A percentile compares a stretch with the other conserved stretches of the same genome.
phyloP scores from a whole-genome alignment of 2,888 invertebrate genomes.

The Brachyptera putata region DNA sequence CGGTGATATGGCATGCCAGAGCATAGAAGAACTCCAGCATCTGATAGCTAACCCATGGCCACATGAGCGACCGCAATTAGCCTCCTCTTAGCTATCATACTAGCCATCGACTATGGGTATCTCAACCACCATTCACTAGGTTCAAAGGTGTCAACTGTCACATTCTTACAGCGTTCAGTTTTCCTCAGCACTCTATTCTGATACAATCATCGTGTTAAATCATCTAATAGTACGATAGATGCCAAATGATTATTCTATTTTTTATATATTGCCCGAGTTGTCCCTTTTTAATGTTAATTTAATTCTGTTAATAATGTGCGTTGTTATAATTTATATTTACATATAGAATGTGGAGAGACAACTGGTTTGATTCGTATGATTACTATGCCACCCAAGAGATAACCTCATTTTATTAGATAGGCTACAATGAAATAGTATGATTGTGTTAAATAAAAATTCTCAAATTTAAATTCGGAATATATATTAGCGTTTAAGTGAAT shows the following conservation, averaged over 20 bases:
- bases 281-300: slow-evolving; percentile 3
- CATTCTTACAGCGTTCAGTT: not conserved
- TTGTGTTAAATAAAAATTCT: no score
- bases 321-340: no score
- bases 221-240: no score
- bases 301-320: not conserved
- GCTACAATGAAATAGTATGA: no score
- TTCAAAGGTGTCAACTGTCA: slow-evolving; percentile 10
- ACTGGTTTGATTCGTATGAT: not conserved
- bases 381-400: not conserved
- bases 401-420: no score
- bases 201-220: slow-evolving; percentile 3
- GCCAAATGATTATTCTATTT: no score
- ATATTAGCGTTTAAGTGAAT: no score
- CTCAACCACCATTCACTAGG: not conserved
- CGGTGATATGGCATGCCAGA: no score
- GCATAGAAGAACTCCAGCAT: not conserved
- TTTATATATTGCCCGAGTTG: not conserved
- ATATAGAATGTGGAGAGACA: no score
- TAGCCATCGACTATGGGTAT: not conserved
- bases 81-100: not conserved
- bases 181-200: slow-evolving; percentile 6
- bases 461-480: no score
- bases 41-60: not conserved
- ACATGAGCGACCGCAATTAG: slow-evolving; percentile 4